Conservation (phyloP, 1,140 invertebrate species). For the Pemphigus obesinymphae region DNA sequence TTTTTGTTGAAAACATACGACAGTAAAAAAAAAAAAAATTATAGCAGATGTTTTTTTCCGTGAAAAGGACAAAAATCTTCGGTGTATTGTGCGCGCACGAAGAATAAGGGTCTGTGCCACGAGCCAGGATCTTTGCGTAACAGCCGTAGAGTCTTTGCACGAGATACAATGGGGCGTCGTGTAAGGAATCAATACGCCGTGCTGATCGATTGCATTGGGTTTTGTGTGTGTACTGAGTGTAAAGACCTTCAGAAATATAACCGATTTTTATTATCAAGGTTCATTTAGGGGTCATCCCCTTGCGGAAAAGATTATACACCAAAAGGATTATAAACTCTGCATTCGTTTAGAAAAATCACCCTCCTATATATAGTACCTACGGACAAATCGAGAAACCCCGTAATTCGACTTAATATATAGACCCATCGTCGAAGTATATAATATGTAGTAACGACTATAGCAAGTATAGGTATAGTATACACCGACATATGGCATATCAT, state of each 20-base stretch:
- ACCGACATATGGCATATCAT: too few relatives aligned
- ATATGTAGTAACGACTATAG: too few relatives aligned
- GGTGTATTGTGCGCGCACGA: neutral
- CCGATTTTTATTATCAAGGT: neutral
- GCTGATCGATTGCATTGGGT: neutral
- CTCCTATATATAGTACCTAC: neutral
- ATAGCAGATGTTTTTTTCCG: constrained; percentile 17
- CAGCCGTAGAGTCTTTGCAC: too few relatives aligned
- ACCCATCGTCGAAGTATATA: neutral
- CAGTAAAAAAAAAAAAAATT: neutral
- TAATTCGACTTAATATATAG: neutral
- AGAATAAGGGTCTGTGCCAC: neutral
- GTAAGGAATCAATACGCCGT: neutral
- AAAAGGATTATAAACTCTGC: too few relatives aligned
- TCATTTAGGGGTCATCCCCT: neutral
- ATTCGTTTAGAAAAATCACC: neutral
- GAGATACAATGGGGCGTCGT: too few relatives aligned
- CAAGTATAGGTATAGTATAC: too few relatives aligned
- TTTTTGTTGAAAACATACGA: neutral
- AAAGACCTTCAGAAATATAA: neutral
- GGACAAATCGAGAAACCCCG: neutral
- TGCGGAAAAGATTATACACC: neutral
- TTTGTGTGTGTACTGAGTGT: neutral
- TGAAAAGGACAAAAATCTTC: constrained; percentile 11
- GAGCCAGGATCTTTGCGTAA: constrained; percentile 17